Evolutionary conservation across 2,113 vertebrate species (phyloP), one percentile per base, ranked within the genome.

Genomic region (Ornithorhynchus anatinus): DNA sequence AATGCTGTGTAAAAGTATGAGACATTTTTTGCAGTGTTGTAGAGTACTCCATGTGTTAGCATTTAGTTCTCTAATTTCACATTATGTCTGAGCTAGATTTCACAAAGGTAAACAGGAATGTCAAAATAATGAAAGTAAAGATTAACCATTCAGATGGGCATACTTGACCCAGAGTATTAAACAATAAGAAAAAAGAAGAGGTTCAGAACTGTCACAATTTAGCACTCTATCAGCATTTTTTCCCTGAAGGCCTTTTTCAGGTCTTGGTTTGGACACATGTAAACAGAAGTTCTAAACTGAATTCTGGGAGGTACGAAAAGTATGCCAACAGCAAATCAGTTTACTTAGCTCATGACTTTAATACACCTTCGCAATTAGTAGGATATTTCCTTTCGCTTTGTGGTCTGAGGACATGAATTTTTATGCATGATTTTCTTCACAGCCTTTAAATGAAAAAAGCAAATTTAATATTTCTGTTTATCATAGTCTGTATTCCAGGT

Each of bases 41-140:
- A 48, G 86, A 85, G 56, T 23, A 1, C 82, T 88, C 91, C 90
- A 94, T 93, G 92, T 93, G 92, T 93, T 95, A 93, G 89, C 91
- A 80, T 90, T 93, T 92, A 92, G 90, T 81, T 80, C 89, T 82
- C 81, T 74, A 86, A 57, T 85, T 84, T 88, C 89, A 85, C 86
- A 89, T 86, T 77, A 80, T 77, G 81, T 81, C 67, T 88, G 81
- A 71, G 86, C 91, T 92, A 84, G 86, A 80, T 64, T 89, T 89
- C 79, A 70, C 43, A 84, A 93, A 92, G 86, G 80, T 92, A 93
- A 92, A 92, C 91, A 91, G 59, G 78, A 88, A 90, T 91, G 90
- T 92, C 92, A 92, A 93, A 93, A 93, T 91, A 90, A 88, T 85
- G 85, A 91, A 92, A 89, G 87, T 86, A 78, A 85, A 92, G 84